Conservation (phyloP, 1,140 invertebrate species). For the Plutomurus gul region DNA sequence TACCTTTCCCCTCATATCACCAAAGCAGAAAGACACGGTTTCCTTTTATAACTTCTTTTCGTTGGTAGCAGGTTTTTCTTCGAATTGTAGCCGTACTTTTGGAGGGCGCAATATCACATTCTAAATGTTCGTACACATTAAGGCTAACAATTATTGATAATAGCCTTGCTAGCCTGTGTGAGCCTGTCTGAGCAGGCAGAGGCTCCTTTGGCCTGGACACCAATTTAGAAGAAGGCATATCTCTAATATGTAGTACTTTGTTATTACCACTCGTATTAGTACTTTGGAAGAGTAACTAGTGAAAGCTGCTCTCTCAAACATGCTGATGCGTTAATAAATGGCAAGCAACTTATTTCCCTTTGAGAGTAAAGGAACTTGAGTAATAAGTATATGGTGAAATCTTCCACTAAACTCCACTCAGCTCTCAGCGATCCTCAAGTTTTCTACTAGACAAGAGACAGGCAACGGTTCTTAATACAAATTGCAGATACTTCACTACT, state of each 20-base stretch:
- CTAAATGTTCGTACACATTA: constrained; percentile 10
- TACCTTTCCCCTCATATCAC: no score
- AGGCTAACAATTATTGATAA: constrained; percentile 30
- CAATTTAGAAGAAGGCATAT: neutral
- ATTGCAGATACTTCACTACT: neutral
- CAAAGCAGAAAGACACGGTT: no score
- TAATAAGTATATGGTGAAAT: neutral
- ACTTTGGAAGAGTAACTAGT: neutral
- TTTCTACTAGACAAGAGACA: neutral
- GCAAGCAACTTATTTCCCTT: neutral
- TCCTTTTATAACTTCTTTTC: no score
- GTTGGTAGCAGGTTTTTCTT: no score
- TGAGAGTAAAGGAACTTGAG: neutral
- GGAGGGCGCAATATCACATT: neutral
- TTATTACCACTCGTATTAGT: neutral
- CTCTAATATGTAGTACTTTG: no score
- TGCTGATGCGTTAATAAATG: constrained; percentile 19
- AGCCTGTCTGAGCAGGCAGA: neutral
- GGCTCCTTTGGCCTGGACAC: neutral
- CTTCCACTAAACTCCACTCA: neutral
- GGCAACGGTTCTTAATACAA: neutral
- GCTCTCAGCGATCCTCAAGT: neutral
- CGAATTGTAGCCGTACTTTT: neutral
- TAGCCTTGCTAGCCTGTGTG: neutral
- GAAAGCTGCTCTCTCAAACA: neutral